Conservation (phyloP, 1,140 invertebrate species). For the Cecropterus lyciades region DNA sequence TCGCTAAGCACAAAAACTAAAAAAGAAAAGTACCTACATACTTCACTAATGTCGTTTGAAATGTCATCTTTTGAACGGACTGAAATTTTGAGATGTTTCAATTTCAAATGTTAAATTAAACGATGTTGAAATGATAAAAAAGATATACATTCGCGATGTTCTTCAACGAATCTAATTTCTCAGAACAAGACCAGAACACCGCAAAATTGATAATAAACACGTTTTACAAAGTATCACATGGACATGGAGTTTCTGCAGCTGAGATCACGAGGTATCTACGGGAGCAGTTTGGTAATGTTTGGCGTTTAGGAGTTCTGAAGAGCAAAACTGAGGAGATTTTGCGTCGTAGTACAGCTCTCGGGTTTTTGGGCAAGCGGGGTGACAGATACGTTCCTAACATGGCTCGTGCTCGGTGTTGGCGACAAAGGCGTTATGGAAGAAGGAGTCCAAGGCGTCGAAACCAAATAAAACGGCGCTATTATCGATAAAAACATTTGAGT, state of each 20-base stretch:
- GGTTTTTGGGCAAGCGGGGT: conserved; percentile 46
- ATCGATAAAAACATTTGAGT: not conserved
- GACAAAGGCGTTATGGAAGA: conserved; percentile 16
- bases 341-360: conserved; percentile 45
- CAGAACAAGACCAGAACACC: not conserved
- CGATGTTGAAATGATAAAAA: not conserved
- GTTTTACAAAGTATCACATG: conserved; percentile 18
- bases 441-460: not conserved
- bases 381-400: conserved; percentile 43
- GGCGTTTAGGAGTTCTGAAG: conserved; percentile 41
- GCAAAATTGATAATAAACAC: not conserved
- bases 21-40: too few species aligned
- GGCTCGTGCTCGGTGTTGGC: conserved; percentile 23
- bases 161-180: not conserved
- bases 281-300: conserved; percentile 53
- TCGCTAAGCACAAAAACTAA: too few species aligned
- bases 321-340: conserved; percentile 50
- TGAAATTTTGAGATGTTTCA: too few species aligned
- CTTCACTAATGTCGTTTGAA: too few species aligned
- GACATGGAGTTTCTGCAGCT: conserved; percentile 41
- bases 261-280: conserved; percentile 51
- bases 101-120: not conserved
- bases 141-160: not conserved
- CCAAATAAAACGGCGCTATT: too few species aligned
- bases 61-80: too few species aligned